Percentiles rank a stretch among this genome's conserved stretches.
These are phyloP conservation scores for Eupelmus urozonus DNA, from an alignment of 2,888 invertebrate species.

Conservation along the genomic window DNA sequence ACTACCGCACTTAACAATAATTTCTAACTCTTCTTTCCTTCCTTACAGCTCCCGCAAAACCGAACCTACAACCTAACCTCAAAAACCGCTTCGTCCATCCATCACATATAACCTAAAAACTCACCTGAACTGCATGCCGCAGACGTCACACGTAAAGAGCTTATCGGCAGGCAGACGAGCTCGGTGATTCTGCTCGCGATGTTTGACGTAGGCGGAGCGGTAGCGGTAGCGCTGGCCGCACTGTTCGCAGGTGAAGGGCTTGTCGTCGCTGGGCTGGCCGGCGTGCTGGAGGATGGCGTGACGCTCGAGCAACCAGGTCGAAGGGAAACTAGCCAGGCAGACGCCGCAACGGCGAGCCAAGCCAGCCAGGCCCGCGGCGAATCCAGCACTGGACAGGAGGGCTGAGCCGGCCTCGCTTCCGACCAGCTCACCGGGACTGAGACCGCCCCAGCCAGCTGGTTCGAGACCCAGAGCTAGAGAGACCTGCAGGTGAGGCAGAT, in stretches of 20 bases:
- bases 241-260: conserved; percentile 94
- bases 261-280: conserved; percentile 84
- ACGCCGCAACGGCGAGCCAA: conserved; percentile 84
- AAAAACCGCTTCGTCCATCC: too few relatives aligned
- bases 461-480: conserved; percentile 75
- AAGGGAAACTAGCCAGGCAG: conserved; percentile 91
- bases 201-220: conserved; percentile 89
- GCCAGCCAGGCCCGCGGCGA: conserved; percentile 73
- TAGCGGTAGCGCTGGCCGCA: conserved; percentile 94
- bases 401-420: conserved; percentile 76
- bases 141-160: conserved; percentile 93
- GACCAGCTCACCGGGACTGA: conserved; percentile 75
- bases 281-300: conserved; percentile 92
- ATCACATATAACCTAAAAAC: too few relatives aligned
- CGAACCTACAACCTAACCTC: too few relatives aligned
- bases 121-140: conserved; percentile 89
- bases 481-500: too few relatives aligned
- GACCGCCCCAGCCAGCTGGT: conserved; percentile 76
- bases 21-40: too few relatives aligned
- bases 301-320: conserved; percentile 91
- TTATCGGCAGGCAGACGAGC: conserved; percentile 92
- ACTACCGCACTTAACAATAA: too few relatives aligned
- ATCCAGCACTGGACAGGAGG: conserved; percentile 66
- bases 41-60: too few relatives aligned
- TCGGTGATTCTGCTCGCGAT: conserved; percentile 92